These are phyloP conservation scores for Parazoanthus swiftii DNA, from an alignment of 92 coral and sea anemone species.

Conservation along the genomic window DNA sequence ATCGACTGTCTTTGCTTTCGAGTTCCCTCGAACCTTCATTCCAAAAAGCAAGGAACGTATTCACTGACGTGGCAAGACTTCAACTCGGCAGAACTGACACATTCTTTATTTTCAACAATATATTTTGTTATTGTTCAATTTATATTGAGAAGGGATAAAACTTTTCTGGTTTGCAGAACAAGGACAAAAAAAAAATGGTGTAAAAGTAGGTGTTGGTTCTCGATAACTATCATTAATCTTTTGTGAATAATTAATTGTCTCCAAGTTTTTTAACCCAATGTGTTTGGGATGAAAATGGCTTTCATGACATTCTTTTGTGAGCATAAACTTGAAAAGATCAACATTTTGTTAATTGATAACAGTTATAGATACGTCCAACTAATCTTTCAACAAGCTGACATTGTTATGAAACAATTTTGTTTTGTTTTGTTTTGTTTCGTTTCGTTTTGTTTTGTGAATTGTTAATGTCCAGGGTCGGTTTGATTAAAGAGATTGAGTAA, in stretches of 20 bases:
- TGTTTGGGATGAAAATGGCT: neutral
- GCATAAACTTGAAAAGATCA: neutral
- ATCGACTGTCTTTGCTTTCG: neutral
- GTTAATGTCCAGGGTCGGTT: neutral
- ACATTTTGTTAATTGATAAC: neutral
- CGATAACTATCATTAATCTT: neutral
- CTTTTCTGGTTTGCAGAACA: neutral
- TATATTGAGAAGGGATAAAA: neutral
- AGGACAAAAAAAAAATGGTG: neutral
- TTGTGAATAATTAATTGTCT: conserved; percentile 14
- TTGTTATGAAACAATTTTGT: neutral
- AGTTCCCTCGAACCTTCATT: neutral
- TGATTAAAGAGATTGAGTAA: neutral
- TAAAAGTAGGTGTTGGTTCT: neutral
- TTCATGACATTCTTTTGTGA: neutral
- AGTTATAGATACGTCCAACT: neutral
- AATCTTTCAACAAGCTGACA: neutral
- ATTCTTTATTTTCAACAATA: neutral
- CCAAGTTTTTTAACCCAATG: neutral
- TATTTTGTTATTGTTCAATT: too few species aligned
- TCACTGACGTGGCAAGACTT: neutral
- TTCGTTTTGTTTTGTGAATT: neutral
- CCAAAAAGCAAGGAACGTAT: neutral
- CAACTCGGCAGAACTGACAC: neutral
- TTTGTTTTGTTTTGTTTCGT: too few species aligned